phyloP scores from a whole-genome alignment of 2,888 invertebrate species.

The Xestia c-nigrum region DNA sequence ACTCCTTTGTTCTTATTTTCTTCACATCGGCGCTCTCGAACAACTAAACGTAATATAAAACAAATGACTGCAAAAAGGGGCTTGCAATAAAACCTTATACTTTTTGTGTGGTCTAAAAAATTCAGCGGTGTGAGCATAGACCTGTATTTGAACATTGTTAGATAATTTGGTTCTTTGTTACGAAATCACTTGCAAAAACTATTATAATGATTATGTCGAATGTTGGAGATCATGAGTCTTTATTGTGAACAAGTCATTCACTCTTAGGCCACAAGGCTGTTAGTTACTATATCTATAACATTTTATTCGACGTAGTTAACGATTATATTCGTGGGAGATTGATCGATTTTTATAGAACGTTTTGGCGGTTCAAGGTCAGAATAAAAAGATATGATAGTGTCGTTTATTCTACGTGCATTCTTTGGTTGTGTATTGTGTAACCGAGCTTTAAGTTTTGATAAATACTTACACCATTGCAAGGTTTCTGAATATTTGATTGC shows the following conservation, averaged over 20 bases:
- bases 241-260: slow-evolving; percentile 72
- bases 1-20: slow-evolving; percentile 36
- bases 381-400: slow-evolving; percentile 12
- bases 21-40: slow-evolving; percentile 29
- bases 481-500: not conserved
- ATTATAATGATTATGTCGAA: slow-evolving; percentile 61
- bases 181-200: slow-evolving; percentile 72
- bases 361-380: slow-evolving; percentile 42
- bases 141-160: slow-evolving; percentile 70
- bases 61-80: slow-evolving; percentile 56
- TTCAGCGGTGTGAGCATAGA: slow-evolving; percentile 18
- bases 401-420: slow-evolving; percentile 17
- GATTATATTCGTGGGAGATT: slow-evolving; percentile 40
- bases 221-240: slow-evolving; percentile 47
- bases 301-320: slow-evolving; percentile 46
- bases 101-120: slow-evolving; percentile 60
- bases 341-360: slow-evolving; percentile 41
- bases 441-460: slow-evolving; percentile 13
- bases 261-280: slow-evolving; percentile 69
- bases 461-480: not conserved
- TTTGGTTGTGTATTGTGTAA: slow-evolving; percentile 32
- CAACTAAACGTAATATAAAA: slow-evolving; percentile 37
- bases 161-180: slow-evolving; percentile 71
- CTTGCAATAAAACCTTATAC: slow-evolving; percentile 43
- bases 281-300: slow-evolving; percentile 56